Conservation (phyloP, 2,113 vertebrate genomes). For the Corydoras sp. region DNA sequence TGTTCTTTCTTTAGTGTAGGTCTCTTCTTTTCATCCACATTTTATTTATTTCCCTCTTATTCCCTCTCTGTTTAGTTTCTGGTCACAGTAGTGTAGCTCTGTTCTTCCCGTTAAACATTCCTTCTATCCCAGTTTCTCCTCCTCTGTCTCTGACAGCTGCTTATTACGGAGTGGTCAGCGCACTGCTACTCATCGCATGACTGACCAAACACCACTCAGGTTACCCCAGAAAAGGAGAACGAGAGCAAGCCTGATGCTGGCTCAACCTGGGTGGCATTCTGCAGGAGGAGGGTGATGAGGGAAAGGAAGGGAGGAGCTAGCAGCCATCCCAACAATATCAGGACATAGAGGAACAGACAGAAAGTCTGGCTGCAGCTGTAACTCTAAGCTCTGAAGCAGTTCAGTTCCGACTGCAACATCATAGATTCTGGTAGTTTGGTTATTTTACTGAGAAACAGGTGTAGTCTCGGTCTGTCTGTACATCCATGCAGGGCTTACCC, state of each 20-base stretch:
- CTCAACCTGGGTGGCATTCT: constrained; percentile 78
- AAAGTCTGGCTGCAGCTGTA: constrained; percentile 24
- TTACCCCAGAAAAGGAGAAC: constrained; percentile 60
- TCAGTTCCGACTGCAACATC: too few relatives aligned
- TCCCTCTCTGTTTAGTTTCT: constrained; percentile 4
- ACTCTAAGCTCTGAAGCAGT: not conserved
- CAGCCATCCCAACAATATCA: constrained; percentile 57
- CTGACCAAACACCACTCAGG: constrained; percentile 56
- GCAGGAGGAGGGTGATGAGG: constrained; percentile 43
- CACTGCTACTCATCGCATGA: constrained; percentile 57
- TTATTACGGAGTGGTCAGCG: constrained; percentile 57
- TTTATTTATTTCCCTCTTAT: constrained; percentile 45
- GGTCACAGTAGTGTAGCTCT: constrained; percentile 25
- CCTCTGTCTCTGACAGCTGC: constrained; percentile 50
- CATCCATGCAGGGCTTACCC: constrained; percentile 20
- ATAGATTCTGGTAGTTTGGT: too few relatives aligned
- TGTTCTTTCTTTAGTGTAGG: constrained; percentile 25
- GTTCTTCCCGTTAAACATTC: constrained; percentile 24
- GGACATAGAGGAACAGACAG: constrained; percentile 1
- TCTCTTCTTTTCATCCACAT: constrained; percentile 19
- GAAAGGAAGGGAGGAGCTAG: constrained; percentile 41
- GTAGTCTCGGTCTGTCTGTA: too few relatives aligned
- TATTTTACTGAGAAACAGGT: too few relatives aligned
- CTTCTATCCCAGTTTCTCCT: constrained; percentile 26
- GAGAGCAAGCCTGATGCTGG: constrained; percentile 52